Evolutionary conservation across 92 coral and sea anemone genomes (phyloP), one percentile per base, ranked within the genome.

Genomic region (Epizoanthus stellaris): DNA sequence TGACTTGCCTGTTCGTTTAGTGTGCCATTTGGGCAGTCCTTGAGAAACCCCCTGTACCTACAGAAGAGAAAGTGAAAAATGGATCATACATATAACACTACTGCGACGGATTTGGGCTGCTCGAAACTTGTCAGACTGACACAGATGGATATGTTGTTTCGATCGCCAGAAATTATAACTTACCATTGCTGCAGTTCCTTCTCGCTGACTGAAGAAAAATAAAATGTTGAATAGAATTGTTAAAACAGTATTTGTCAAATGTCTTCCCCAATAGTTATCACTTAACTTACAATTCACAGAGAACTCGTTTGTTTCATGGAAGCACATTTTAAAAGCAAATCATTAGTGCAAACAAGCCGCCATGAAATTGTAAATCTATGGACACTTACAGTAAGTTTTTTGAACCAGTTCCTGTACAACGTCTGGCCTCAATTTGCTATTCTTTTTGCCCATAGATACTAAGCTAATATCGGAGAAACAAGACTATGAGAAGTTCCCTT

Each of bases 101-200:
- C 43, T 47, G 43, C 15, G 52, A 36, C 49, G 39, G 63, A 40
- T 16, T 21, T 53, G 23, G 14, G 64, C 34, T 20, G 25, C 43
- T 40, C 63, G 77, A 47, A 60, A 52, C 6, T 23, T 69, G 67
- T 16, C 9, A 63, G 25, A 30, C 60, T 10, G 19, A 42, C 14
- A 0, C 25, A 13, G 17, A 34, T 15, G 39, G 59, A 20, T 4
- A 39, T 10, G 5, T 61, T 39, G 17, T 30, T 30, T 30, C 54
- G 21, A 3, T 47, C 64, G 13, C 4, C 63, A 21, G 42, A 39
- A 13, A 64, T n/a, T 21, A 68, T 17, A 64, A 70, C 99, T 86
- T 75, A 88, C 99, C 99, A 97, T 76, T 93, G 99, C 53, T 95
- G 99, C 42, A 97, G 85, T 70, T 97, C 99, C 88, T 97, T 97